phyloP scores from a whole-genome alignment of 2,888 invertebrate species.

The Oligia latruncula region DNA sequence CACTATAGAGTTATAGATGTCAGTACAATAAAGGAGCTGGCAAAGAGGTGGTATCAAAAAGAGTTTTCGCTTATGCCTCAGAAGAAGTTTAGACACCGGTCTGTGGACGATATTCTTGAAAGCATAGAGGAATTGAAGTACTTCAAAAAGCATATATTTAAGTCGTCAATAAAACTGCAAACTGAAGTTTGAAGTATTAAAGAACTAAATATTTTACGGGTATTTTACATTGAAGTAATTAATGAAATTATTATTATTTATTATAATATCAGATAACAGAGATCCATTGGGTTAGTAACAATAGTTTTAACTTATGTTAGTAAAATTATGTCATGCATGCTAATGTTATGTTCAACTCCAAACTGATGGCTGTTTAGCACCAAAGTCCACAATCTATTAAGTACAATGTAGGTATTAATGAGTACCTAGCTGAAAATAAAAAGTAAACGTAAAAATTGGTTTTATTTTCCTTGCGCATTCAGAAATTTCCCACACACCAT shows the following conservation, averaged over 20 bases:
- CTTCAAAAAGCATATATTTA: constrained; percentile 93
- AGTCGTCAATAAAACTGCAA: constrained; percentile 66
- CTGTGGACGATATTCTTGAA: constrained; percentile 95
- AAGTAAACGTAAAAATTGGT: not conserved
- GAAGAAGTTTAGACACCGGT: constrained; percentile 93
- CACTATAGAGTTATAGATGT: constrained; percentile 98
- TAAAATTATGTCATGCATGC: constrained; percentile 35
- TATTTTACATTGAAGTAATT: constrained; percentile 35
- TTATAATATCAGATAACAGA: too few relatives aligned
- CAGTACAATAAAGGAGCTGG: constrained; percentile 96
- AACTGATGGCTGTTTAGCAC: constrained; percentile 22
- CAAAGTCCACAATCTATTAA: constrained; percentile 19
- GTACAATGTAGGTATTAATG: constrained; percentile 32
- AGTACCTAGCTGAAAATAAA: constrained; percentile 54
- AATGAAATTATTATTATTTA: constrained; percentile 12
- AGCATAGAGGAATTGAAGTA: constrained; percentile 95
- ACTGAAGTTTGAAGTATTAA: constrained; percentile 49
- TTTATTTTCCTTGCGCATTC: constrained; percentile 7
- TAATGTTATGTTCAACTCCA: constrained; percentile 30
- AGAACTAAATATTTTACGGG: constrained; percentile 30
- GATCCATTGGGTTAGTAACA: too few relatives aligned
- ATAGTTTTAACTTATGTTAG: too few relatives aligned
- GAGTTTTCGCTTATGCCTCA: constrained; percentile 89
- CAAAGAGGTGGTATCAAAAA: constrained; percentile 93
- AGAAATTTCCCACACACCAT: not conserved